Conservation (phyloP, 2,888 invertebrate genomes). For the Drosophila hamatofila region DNA sequence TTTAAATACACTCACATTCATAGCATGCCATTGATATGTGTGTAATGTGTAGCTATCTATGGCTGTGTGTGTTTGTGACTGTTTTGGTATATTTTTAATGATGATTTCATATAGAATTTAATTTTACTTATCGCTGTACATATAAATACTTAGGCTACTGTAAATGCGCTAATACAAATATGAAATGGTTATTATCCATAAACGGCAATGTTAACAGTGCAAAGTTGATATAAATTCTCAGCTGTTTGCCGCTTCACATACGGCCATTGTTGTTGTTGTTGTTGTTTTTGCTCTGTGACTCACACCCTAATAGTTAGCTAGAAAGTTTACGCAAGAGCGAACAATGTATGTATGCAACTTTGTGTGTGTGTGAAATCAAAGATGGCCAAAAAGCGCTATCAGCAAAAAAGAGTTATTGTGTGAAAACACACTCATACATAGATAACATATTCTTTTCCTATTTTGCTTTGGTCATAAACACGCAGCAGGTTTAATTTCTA, state of each 20-base stretch:
- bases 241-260: constrained; percentile 57
- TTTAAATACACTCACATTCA: constrained; percentile 52
- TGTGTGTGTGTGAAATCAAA: constrained; percentile 35
- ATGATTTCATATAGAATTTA: constrained; percentile 68
- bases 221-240: constrained; percentile 52
- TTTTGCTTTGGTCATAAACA: constrained; percentile 43
- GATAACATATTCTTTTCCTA: constrained; percentile 41
- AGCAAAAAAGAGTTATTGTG: constrained; percentile 31
- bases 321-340: constrained; percentile 69
- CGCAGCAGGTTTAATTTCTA: constrained; percentile 46
- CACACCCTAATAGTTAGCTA: constrained; percentile 48
- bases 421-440: constrained; percentile 19
- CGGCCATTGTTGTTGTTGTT: constrained; percentile 30
- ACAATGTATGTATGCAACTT: constrained; percentile 26
- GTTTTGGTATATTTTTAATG: constrained; percentile 65
- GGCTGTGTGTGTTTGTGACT: constrained; percentile 14
- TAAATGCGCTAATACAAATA: constrained; percentile 37
- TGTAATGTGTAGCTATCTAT: constrained; percentile 23
- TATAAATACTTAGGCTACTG: neutral
- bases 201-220: constrained; percentile 14
- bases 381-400: constrained; percentile 67
- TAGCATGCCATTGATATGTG: constrained; percentile 8
- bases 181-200: constrained; percentile 9
- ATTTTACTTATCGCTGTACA: constrained; percentile 21
- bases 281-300: constrained; percentile 54